Base-by-base conservation (phyloP, 2,113 vertebrate species). In the Chionis minor region DNA sequence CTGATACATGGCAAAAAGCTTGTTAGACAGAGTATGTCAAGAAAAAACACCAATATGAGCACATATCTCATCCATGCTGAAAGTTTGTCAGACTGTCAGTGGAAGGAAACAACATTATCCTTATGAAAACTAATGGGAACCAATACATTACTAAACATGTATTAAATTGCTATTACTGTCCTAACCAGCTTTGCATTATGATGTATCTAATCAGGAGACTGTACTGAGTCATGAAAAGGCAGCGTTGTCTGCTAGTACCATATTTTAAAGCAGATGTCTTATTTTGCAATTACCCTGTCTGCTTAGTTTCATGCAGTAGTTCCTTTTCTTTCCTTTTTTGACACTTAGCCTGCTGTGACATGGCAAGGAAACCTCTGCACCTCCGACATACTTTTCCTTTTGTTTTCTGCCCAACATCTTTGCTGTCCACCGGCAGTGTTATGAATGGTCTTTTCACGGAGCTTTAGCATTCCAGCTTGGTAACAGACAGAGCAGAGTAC, bases 221-320 rank as follows among this genome's bases (percentile, higher is more conserved):
- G 14, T 35, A 54, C 27, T 20, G 35, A 55, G 12, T 85, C 35
- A 15, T 28, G n/a, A 59, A 75, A 77, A 92, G 14, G 21, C 49
- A 77, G 14, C 1, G 0, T 38, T 93, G 18, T 69, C 4, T 3
- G 26, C 55, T 77, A 75, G 49, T 8, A 65, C 18, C 0, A 0
- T 72, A 44, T 82, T 79, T 90, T 71, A 72, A 80, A 75, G 33
- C 47, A 24, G 49, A 33, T 20, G 16, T 35, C 22, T 24, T 77
- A 35, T 14, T 70, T 73, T 81, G 61, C 74, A 63, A 4, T 72
- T 87, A 13, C 49, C 44, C 40, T 79, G 44, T 23, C 52, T 91
- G 56, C 33, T 74, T 38, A 45, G 16, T 42, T 95, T 45, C 30
- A 42, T 28, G 13, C 73, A 4, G 0, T 40, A 38, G 12, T 67